Conservation (phyloP, 2,888 invertebrate species). For the Philonicus albiceps region DNA sequence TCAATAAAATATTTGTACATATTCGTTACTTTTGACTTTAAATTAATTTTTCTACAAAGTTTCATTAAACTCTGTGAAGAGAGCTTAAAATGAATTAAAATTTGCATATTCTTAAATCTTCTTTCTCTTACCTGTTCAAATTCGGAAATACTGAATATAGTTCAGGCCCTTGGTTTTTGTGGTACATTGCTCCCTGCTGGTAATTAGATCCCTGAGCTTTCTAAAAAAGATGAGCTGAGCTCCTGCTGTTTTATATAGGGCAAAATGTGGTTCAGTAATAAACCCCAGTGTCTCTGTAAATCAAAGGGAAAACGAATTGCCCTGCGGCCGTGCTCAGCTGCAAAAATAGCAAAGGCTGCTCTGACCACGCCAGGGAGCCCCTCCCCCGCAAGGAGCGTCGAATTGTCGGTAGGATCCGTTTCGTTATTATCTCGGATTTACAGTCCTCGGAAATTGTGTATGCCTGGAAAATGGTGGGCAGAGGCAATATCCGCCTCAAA, state of each 20-base stretch:
- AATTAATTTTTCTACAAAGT: no score
- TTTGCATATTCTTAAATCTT: background rate
- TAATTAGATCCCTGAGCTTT: background rate
- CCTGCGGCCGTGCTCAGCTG: background rate
- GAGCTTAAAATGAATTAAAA: background rate
- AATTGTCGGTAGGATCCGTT: background rate
- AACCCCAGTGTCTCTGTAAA: background rate
- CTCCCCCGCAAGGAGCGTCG: background rate
- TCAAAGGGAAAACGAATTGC: background rate
- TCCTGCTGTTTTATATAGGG: background rate
- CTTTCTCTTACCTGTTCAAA: background rate
- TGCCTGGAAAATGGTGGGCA: background rate
- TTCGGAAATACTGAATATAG: background rate
- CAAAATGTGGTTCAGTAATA: background rate
- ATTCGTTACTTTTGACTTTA: no score
- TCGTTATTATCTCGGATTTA: background rate
- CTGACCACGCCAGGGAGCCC: background rate
- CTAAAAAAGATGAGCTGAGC: background rate
- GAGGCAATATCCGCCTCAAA: background rate
- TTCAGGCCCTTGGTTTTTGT: background rate
- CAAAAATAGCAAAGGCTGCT: background rate
- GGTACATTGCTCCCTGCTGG: background rate
- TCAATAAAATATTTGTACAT: no score
- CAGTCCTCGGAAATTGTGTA: background rate
- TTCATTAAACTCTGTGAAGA: no score